Base-by-base conservation (phyloP, 2,888 invertebrate species). In the Drosophila paracracens region DNA sequence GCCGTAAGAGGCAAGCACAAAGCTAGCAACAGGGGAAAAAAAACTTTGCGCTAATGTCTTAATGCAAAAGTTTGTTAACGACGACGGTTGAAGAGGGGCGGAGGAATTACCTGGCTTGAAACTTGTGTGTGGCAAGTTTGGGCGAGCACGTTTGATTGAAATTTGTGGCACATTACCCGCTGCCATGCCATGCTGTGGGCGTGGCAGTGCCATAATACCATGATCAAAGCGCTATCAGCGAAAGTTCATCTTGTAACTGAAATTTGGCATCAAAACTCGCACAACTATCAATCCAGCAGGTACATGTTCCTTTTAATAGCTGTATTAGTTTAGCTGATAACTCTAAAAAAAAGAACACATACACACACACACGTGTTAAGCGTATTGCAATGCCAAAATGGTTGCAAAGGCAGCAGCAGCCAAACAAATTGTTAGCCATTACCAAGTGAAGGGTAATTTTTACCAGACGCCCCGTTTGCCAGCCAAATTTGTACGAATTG, bases 401-500 rank as follows among this genome's bases (percentile, higher is more conserved):
- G 68, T 65, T 63, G 66, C 73, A 60, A 58, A 25, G 25, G 38
- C 48, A 54, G 72, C 67, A 74, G 80, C 70, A 78, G 74, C 72
- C 89, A 84, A 88, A 90, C 90, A 90, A 88, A 88, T 88, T 84
- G 88, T 79, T 69, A 74, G 64, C 88, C 88, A 88, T 88, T 88
- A 88, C 90, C 82, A 70, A 66, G 53, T 86, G 90, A 87, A 87
- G 87, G 87, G 90, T 90, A 88, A 87, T 87, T 87, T 87, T 87
- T 87, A 87, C 68, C 78, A 71, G 71, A 75, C 88, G 76, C 76
- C 82, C 75, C 80, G 89, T 85, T 85, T 88, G 90, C 86, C 80
- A 87, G 83, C 88, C 86, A 86, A 86, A 86, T 90, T 89, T 85
- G 86, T 88, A 76, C 87, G 83, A 88, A 83, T 86, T 90, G 86